These are phyloP conservation scores for Tetraodon nigroviridis DNA, from an alignment of 2,113 vertebrate species.

Conservation along the genomic window DNA sequence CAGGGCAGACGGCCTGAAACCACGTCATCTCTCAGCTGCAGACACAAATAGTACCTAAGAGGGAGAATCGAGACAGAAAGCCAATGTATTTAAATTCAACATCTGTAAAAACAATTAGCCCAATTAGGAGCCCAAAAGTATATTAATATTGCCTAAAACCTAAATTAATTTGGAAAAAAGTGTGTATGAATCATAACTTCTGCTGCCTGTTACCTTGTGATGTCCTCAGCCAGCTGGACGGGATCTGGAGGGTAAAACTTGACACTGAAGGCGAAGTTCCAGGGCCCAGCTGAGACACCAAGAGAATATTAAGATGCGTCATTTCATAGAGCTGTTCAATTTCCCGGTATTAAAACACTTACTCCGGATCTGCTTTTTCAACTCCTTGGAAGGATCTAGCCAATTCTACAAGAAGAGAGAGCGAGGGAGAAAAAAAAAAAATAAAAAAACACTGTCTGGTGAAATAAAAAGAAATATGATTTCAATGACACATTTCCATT, in stretches of 20 bases:
- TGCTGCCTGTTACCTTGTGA: slow-evolving; percentile 82
- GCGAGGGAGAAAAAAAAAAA: not conserved
- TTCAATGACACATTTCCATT: not conserved
- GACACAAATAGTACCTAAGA: slow-evolving; percentile 91
- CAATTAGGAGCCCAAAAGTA: no score
- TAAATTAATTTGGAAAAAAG: not conserved
- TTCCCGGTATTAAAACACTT: slow-evolving; percentile 61
- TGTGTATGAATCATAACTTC: not conserved
- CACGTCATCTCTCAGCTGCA: slow-evolving; percentile 92
- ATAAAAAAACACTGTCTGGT: not conserved
- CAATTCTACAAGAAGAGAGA: slow-evolving; percentile 81
- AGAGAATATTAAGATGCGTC: slow-evolving; percentile 16
- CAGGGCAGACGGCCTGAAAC: slow-evolving; percentile 92
- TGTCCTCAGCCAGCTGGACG: slow-evolving; percentile 91
- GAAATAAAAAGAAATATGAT: not conserved
- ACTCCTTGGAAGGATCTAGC: slow-evolving; percentile 92
- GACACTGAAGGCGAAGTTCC: slow-evolving; percentile 96
- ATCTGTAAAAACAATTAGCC: no score
- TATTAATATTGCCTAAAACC: not conserved
- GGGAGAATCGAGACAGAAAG: not conserved
- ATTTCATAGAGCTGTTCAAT: not conserved
- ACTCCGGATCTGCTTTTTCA: slow-evolving; percentile 97
- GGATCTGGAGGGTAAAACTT: slow-evolving; percentile 99
- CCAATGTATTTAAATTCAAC: not conserved
- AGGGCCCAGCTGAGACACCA: slow-evolving; percentile 82